Percentiles rank a stretch among this genome's conserved stretches.
These are phyloP conservation scores for Phaenicophaeus curvirostris DNA, from an alignment of 2,797 vertebrate genomes.

Conservation along the genomic window DNA sequence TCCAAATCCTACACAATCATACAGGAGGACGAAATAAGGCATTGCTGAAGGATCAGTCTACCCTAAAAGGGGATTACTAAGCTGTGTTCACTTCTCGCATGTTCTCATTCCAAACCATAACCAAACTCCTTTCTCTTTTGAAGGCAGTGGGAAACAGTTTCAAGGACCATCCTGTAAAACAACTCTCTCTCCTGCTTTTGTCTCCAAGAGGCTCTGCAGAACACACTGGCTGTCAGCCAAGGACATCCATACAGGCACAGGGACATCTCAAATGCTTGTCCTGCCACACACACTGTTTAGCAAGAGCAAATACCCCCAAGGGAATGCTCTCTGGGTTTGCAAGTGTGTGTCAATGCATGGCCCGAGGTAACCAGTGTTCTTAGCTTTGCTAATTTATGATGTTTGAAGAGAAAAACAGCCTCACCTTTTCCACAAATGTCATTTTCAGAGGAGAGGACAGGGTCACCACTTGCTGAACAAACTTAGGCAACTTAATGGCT, in stretches of 20 bases:
- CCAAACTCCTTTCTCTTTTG: neutral
- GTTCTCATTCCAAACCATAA: neutral
- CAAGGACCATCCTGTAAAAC: neutral
- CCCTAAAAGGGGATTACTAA: neutral
- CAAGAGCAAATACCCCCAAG: neutral
- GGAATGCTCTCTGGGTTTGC: neutral
- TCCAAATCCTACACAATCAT: neutral
- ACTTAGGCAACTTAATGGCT: slow-evolving; percentile 31
- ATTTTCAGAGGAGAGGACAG: slow-evolving; percentile 29
- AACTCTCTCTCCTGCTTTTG: neutral
- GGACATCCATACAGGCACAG: neutral
- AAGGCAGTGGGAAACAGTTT: neutral
- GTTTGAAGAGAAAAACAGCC: neutral
- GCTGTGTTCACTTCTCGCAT: neutral
- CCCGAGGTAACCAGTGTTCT: neutral
- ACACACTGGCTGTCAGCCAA: neutral
- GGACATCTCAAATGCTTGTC: neutral
- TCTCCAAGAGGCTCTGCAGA: neutral
- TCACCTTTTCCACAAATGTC: slow-evolving; percentile 62
- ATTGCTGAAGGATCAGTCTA: neutral
- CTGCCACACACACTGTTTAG: neutral
- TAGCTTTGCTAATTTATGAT: neutral
- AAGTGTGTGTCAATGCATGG: neutral
- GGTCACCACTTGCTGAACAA: neutral
- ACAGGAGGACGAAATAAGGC: neutral